Percentiles rank a stretch among this genome's conserved stretches.
phyloP scores from a whole-genome alignment of 2,113 vertebrate genomes.

The Oncorhynchus kisutch region DNA sequence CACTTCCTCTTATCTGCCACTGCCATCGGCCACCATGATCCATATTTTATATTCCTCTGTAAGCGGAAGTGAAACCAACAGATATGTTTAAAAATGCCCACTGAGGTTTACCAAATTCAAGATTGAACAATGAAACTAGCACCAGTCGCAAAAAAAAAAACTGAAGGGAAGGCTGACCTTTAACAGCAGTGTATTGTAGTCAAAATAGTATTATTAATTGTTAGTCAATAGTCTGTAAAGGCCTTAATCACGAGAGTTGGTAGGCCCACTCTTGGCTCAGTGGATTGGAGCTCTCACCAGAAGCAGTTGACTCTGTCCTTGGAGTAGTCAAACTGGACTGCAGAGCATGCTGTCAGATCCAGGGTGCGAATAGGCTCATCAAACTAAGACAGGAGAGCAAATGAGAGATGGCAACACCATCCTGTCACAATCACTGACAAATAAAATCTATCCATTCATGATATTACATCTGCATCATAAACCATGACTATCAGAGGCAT shows the following conservation, averaged over 20 bases:
- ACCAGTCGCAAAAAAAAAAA: neutral
- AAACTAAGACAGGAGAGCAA: slow-evolving; percentile 70
- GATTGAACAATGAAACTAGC: neutral
- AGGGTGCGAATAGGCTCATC: slow-evolving; percentile 87
- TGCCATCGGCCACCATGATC: neutral
- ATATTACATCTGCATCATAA: no score
- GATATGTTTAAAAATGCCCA: neutral
- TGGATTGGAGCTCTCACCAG: slow-evolving; percentile 78
- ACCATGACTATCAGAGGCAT: no score
- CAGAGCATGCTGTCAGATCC: slow-evolving; percentile 87
- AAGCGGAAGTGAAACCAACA: slow-evolving; percentile 7
- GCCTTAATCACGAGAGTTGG: no score
- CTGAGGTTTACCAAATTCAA: neutral
- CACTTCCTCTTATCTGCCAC: slow-evolving; percentile 17
- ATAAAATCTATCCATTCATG: no score
- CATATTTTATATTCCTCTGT: neutral
- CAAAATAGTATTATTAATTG: no score
- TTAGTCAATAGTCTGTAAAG: no score
- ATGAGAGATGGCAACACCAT: neutral
- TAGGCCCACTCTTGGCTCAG: no score
- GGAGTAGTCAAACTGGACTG: slow-evolving; percentile 95
- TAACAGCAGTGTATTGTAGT: neutral
- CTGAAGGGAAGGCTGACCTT: no score
- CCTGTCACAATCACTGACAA: neutral
- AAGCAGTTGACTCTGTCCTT: slow-evolving; percentile 95